Base-by-base conservation (phyloP, 2,797 vertebrate species). In the Cottoperca gobio region DNA sequence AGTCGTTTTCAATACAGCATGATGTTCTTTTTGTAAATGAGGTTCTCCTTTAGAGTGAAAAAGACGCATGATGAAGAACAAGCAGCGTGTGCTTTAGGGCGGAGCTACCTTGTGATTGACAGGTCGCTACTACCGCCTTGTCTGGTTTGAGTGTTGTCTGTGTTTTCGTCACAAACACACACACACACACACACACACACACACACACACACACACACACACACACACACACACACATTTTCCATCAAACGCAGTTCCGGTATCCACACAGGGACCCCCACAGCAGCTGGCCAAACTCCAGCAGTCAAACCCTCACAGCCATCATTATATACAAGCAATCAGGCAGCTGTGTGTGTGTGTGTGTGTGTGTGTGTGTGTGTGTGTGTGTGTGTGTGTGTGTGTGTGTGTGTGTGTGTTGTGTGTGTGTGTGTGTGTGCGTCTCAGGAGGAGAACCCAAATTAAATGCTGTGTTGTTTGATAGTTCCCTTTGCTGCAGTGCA, bases 271-370 rank as follows among this genome's bases (percentile, higher is more conserved):
- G 80, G 74, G 72, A 77, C 55, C 61, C 53, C 61, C 67, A 23
- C 73, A 85, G 70, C 67, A 82, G 67, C 81, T 83, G 85, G 73
- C 23, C 9, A 8, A 73, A 68, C 76, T 81, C 58, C 79, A 83
- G 70, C 81, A 76, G 59, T 55, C 31, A 73, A 89, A 81, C 43
- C 69, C 84, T 77, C 66, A 70, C 50, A 76, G 72, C 49, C 69
- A 63, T 77, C 58, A 69, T 85, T 76, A 79, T 57, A 54, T 19
- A 71, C 58, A 64, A 48, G 73, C 80, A 79, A 59, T 65, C 60
- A 82, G 64, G 37, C 73, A 76, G 73, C 55, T 31, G 45, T 50
- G 62, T 73, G 53, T 74, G 46, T 72, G 74, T 63, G 46, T 72
- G 61, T 62, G 60, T 66, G 74, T 53, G 65, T 70, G 66, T 70